A percentile compares a stretch with the other conserved stretches of the same genome.
These are phyloP conservation scores for Heptranchias perlo DNA, from an alignment of 2,113 vertebrate species.

Conservation along the genomic window DNA sequence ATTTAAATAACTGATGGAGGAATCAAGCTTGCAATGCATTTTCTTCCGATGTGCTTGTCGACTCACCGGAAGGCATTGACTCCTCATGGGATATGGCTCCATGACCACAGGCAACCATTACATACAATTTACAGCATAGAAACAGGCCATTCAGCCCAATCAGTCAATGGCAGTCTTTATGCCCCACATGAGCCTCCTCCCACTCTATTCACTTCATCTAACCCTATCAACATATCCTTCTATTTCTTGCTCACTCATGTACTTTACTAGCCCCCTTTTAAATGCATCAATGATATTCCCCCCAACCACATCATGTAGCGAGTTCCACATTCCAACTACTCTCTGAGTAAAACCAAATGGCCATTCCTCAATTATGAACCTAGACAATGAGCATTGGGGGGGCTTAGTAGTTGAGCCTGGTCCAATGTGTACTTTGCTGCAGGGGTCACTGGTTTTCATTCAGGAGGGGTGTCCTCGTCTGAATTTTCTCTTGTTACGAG, in stretches of 20 bases:
- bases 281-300: background rate
- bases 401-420: background rate
- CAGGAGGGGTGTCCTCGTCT: background rate
- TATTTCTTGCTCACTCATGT: background rate
- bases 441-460: background rate
- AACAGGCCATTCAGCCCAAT: background rate
- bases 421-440: background rate
- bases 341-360: background rate
- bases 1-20: background rate
- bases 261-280: background rate
- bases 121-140: background rate
- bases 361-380: background rate
- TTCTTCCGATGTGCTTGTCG: background rate
- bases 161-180: background rate
- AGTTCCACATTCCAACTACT: background rate
- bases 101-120: background rate
- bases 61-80: background rate
- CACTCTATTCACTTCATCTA: background rate
- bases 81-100: background rate
- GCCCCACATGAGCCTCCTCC: no score
- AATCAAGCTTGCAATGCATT: background rate
- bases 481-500: background rate
- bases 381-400: background rate
- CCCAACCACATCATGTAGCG: background rate
- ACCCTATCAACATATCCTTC: background rate